Evolutionary conservation across 2,797 vertebrate genomes (phyloP).

Genomic region (Helicolenus hilgendorfi): DNA sequence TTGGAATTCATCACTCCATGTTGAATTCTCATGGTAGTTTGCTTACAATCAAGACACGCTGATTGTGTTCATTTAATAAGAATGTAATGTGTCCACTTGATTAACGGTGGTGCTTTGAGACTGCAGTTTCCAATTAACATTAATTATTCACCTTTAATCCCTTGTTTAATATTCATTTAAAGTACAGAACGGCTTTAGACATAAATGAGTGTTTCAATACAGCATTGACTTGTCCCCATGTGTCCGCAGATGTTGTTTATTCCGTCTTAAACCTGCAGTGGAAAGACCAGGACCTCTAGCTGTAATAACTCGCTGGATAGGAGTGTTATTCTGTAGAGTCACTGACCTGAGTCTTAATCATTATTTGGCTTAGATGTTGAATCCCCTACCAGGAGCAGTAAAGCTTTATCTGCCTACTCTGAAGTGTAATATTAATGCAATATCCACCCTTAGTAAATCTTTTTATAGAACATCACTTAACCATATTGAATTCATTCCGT

Average conservation of each 20-base stretch:
- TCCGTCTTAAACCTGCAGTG: neutral
- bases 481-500: neutral
- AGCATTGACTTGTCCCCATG: neutral
- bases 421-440: conserved; percentile 1
- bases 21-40: conserved; percentile 10
- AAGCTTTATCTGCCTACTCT: neutral
- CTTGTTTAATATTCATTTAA: conserved; percentile 21
- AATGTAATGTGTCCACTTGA: conserved; percentile 52
- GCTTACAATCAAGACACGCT: conserved; percentile 32
- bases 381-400: neutral
- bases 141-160: neutral
- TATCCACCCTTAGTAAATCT: neutral
- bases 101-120: conserved; percentile 19
- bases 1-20: conserved; percentile 1
- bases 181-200: neutral
- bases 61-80: conserved; percentile 61
- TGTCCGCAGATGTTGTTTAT: neutral
- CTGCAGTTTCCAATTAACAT: conserved; percentile 2
- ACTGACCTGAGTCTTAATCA: neutral
- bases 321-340: neutral
- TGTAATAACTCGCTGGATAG: neutral
- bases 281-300: neutral
- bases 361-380: neutral
- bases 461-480: neutral
- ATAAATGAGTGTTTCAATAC: neutral